Conservation (phyloP, 1,140 invertebrate genomes). For the Hydropsyche tenuis region DNA sequence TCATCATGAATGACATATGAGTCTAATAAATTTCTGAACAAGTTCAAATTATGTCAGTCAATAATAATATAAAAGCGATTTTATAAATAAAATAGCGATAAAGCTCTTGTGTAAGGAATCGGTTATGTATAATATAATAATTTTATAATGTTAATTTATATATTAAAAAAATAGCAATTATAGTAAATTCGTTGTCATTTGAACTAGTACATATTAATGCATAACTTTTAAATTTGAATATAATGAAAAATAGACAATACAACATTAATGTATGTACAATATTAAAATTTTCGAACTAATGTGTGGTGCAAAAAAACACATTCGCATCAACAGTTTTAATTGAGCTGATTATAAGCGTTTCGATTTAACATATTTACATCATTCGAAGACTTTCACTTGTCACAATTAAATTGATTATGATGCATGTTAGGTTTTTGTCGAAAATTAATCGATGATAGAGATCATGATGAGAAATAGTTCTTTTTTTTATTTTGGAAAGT, state of each 20-base stretch:
- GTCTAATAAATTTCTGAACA: background rate
- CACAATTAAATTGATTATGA: background rate
- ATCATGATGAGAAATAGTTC: background rate
- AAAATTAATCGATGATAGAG: background rate
- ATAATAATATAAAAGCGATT: background rate
- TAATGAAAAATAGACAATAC: background rate
- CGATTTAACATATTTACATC: constrained; percentile 1
- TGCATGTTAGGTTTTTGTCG: constrained; percentile 11
- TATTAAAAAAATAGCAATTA: background rate
- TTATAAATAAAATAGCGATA: background rate
- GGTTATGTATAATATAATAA: too few species aligned
- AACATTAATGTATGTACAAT: constrained; percentile 12
- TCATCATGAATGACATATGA: background rate
- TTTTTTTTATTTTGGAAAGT: constrained; percentile 2
- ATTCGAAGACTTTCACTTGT: background rate
- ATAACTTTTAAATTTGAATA: background rate
- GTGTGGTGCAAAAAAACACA: constrained; percentile 12
- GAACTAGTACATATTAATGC: background rate
- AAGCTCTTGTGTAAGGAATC: too few species aligned
- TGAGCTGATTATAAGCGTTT: background rate
- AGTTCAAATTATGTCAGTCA: background rate
- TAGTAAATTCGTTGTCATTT: constrained; percentile 1
- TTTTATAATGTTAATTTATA: background rate
- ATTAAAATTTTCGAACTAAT: constrained; percentile 2
- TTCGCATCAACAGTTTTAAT: constrained; percentile 7